Evolutionary conservation across 2,797 vertebrate genomes (phyloP).

Genomic region (Cirrhinus molitorella): DNA sequence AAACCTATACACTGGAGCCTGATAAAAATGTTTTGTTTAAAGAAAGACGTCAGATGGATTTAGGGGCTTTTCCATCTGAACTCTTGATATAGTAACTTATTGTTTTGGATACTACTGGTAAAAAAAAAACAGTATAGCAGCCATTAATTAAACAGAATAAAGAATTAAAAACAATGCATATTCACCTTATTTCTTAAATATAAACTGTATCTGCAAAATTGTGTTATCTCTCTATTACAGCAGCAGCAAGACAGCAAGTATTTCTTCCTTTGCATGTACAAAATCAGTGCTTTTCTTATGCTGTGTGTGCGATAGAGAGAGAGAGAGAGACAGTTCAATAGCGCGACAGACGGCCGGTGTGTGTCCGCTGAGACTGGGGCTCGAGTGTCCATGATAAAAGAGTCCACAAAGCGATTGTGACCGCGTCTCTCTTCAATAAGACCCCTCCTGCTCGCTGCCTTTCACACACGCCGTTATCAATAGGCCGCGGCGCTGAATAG

Average conservation of each 20-base stretch:
- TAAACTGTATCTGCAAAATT: not conserved
- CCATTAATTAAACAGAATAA: not conserved
- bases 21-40: no score
- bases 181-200: not conserved
- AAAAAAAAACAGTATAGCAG: not conserved
- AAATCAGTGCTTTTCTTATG: not conserved
- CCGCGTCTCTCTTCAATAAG: conserved; percentile 71
- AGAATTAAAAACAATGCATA: not conserved
- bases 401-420: conserved; percentile 76
- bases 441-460: conserved; percentile 58
- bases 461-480: conserved; percentile 80
- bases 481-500: conserved; percentile 77
- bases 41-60: no score
- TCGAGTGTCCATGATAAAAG: conserved; percentile 68
- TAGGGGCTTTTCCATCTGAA: no score
- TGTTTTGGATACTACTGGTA: not conserved
- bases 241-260: not conserved
- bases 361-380: conserved; percentile 61
- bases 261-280: not conserved
- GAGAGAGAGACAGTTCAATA: conserved; percentile 56
- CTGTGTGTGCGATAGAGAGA: conserved; percentile 26
- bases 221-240: not conserved
- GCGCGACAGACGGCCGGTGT: conserved; percentile 63
- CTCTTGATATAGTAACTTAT: no score
- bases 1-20: no score